Percentiles rank a stretch among this genome's conserved stretches.
Evolutionary conservation across 2,888 invertebrate species (phyloP).

Genomic region (Pheosia gnoma): DNA sequence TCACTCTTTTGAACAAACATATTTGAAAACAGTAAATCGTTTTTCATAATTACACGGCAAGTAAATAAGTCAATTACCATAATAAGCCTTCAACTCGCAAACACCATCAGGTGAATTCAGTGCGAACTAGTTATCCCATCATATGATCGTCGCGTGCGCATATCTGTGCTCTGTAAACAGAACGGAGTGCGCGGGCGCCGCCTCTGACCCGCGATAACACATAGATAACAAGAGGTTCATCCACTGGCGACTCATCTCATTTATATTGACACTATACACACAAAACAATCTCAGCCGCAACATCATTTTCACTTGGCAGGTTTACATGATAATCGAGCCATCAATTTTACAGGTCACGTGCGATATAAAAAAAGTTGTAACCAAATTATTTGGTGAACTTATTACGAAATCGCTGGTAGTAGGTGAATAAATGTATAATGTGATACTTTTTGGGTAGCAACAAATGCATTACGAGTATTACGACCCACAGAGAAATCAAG

Average conservation of each 20-base stretch:
- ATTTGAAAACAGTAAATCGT: too few species aligned
- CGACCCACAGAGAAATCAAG: neutral
- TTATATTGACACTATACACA: slow-evolving; percentile 29
- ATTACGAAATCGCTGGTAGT: neutral
- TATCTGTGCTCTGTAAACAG: slow-evolving; percentile 61
- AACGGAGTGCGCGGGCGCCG: slow-evolving; percentile 59
- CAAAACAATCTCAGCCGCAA: slow-evolving; percentile 8
- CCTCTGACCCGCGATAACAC: slow-evolving; percentile 68
- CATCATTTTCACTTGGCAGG: slow-evolving; percentile 16
- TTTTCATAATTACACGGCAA: too few species aligned
- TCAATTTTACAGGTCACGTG: slow-evolving; percentile 5
- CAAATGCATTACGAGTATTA: neutral
- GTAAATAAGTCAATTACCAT: neutral
- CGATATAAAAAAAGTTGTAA: neutral
- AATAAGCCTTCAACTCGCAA: slow-evolving; percentile 4
- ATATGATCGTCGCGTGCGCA: slow-evolving; percentile 72
- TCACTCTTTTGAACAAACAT: too few species aligned
- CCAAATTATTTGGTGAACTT: neutral
- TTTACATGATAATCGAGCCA: slow-evolving; percentile 22
- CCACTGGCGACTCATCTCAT: slow-evolving; percentile 41
- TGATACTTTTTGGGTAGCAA: slow-evolving; percentile 4
- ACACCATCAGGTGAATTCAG: slow-evolving; percentile 43
- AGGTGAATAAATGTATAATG: neutral
- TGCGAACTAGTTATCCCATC: slow-evolving; percentile 51
- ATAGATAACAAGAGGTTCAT: slow-evolving; percentile 46